These are phyloP conservation scores for Drosophila emarginata DNA, from an alignment of 2,888 invertebrate species.

Conservation along the genomic window DNA sequence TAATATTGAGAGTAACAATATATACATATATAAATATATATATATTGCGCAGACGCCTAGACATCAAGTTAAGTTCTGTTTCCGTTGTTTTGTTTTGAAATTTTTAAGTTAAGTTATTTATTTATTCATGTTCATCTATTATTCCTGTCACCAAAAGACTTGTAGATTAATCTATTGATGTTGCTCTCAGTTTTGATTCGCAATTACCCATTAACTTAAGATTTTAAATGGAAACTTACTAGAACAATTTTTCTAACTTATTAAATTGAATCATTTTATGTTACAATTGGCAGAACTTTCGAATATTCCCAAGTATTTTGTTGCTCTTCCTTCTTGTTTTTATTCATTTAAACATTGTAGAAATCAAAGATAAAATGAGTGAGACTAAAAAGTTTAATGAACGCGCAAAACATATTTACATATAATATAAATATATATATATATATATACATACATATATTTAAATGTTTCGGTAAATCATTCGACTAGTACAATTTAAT, in stretches of 20 bases:
- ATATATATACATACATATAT: constrained; percentile 19
- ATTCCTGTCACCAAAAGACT: background rate
- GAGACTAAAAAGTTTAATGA: constrained; percentile 56
- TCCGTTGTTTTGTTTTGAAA: constrained; percentile 1
- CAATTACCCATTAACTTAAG: background rate
- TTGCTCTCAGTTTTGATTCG: background rate
- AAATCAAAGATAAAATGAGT: constrained; percentile 64
- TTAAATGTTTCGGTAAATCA: constrained; percentile 8
- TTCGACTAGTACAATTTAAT: constrained; percentile 35
- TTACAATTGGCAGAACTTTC: background rate
- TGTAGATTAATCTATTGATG: constrained; percentile 1
- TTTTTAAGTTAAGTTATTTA: background rate
- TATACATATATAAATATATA: constrained; percentile 2
- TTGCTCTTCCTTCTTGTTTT: constrained; percentile 21
- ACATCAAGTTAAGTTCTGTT: constrained; percentile 1
- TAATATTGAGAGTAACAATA: constrained; percentile 30
- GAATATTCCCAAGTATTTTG: background rate
- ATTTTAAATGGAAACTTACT: background rate
- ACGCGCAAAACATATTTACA: constrained; percentile 43
- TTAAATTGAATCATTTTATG: background rate
- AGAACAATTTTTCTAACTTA: background rate
- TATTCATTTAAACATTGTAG: constrained; percentile 25
- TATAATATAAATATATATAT: constrained; percentile 17
- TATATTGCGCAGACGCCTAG: constrained; percentile 49
- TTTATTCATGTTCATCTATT: background rate